These are phyloP conservation scores for Rhynchomys soricoides DNA, from an alignment of 2,113 vertebrate genomes.

Conservation along the genomic window DNA sequence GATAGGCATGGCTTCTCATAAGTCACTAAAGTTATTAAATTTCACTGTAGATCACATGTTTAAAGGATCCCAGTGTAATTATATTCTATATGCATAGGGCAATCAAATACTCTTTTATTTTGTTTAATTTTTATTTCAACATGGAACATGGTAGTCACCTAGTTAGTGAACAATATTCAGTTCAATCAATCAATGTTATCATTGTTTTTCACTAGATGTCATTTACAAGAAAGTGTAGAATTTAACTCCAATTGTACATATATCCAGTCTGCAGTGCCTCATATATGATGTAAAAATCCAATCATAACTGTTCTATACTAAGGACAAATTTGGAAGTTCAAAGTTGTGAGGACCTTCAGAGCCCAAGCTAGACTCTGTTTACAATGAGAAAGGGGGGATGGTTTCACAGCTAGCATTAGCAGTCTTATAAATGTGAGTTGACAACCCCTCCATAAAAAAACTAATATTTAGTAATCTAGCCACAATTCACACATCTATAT, in stretches of 20 bases:
- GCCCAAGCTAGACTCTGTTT: neutral
- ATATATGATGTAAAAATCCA: neutral
- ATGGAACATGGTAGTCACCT: neutral
- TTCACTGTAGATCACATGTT: neutral
- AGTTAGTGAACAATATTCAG: neutral
- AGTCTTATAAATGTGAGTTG: slow-evolving; percentile 1
- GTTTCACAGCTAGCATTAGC: neutral
- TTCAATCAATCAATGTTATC: slow-evolving; percentile 14
- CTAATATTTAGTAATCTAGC: slow-evolving; percentile 30
- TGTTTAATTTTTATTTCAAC: slow-evolving; percentile 41
- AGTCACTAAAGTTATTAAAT: slow-evolving; percentile 13
- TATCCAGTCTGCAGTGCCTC: neutral
- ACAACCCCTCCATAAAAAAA: slow-evolving; percentile 40
- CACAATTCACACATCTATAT: slow-evolving; percentile 20
- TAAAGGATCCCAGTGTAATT: neutral
- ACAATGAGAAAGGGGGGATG: neutral
- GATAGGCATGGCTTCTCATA: neutral
- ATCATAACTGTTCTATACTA: neutral
- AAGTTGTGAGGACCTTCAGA: neutral
- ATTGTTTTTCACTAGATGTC: neutral
- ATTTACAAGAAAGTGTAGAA: neutral
- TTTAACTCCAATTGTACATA: neutral
- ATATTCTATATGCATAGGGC: neutral
- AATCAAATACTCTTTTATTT: slow-evolving; percentile 9
- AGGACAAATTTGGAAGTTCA: neutral